phyloP scores from a whole-genome alignment of 2,888 invertebrate species.

The Deilephila porcellus region DNA sequence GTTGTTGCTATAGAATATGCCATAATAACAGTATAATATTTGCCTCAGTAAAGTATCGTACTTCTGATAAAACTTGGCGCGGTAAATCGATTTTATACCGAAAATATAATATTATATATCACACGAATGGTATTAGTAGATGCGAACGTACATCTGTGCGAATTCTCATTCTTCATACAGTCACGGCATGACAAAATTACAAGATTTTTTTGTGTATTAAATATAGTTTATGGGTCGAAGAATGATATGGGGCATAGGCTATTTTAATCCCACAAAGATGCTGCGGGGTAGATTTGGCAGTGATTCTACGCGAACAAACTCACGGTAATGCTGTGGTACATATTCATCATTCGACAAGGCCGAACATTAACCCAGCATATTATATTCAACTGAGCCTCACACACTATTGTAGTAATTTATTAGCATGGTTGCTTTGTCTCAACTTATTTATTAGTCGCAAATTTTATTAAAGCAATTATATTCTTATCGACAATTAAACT shows the following conservation, averaged over 20 bases:
- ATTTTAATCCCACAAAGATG: no score
- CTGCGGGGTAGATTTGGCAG: no score
- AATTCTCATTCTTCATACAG: no score
- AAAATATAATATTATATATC: conserved; percentile 5
- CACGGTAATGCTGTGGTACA: neutral
- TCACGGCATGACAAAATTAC: no score
- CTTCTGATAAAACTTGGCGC: conserved; percentile 62
- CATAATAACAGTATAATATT: conserved; percentile 37
- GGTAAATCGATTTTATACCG: conserved; percentile 70
- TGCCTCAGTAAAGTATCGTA: conserved; percentile 40
- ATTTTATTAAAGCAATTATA: neutral
- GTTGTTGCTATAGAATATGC: conserved; percentile 36
- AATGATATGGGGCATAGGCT: no score
- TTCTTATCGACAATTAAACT: neutral
- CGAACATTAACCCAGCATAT: conserved; percentile 11
- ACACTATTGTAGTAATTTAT: neutral
- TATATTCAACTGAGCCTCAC: neutral
- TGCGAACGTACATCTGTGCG: no score
- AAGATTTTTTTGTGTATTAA: no score
- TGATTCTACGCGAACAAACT: no score
- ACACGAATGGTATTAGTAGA: no score
- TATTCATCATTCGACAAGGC: neutral
- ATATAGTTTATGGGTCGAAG: no score
- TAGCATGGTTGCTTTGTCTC: neutral
- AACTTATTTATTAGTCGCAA: neutral